Base-by-base conservation (phyloP, 2,797 vertebrate genomes). In the Myotis daubentonii region DNA sequence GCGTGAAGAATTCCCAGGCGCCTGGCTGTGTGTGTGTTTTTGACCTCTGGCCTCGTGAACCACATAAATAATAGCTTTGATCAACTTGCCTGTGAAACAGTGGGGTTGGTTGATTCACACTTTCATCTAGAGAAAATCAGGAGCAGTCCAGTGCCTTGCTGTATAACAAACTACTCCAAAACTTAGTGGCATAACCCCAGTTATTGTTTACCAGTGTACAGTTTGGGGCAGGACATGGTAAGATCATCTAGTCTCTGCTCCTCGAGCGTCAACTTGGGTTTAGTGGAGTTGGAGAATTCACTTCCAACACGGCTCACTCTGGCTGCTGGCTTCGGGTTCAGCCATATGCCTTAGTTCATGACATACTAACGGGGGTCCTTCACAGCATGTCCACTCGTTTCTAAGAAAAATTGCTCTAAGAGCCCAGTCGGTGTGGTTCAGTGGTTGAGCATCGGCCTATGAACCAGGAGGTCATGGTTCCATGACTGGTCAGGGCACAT, bases 1-100 rank as follows among this genome's bases (percentile, higher is more conserved):
- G 98, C 98, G 97, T 96, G 97, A 98, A 97, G 98, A 97, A 97
- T 98, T 98, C 95, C 66, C 97, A 96, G 97, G 97, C 49, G 95
- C 97, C 97, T 97, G 97, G 22, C 87, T 97, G 97, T 96, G 97
- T 94, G 66, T 93, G 51, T 95, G 55, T 51, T 96, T 72, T 79
- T 66, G 0, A 89, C 89, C 82, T 93, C 71, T 0, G 94, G 20
- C 93, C 80, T 96, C 94, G 44, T 71, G 53, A 87, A 78, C 53
- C 60, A 68, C 41, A 53, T 5, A 13, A 28, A 44, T 41, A 25
- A 25, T 33, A 41, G 47, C 25, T 47, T 70, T 53, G 71, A 23
- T 76, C 17, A 4, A 5, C 60, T 41, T 74, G 20, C 12, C 57
- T 85, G 75, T 47, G 68, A 93, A 65, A 15, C 38, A 44, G 1